These are phyloP conservation scores for Myocastor coypus DNA, from an alignment of 2,113 vertebrate species.

Conservation along the genomic window DNA sequence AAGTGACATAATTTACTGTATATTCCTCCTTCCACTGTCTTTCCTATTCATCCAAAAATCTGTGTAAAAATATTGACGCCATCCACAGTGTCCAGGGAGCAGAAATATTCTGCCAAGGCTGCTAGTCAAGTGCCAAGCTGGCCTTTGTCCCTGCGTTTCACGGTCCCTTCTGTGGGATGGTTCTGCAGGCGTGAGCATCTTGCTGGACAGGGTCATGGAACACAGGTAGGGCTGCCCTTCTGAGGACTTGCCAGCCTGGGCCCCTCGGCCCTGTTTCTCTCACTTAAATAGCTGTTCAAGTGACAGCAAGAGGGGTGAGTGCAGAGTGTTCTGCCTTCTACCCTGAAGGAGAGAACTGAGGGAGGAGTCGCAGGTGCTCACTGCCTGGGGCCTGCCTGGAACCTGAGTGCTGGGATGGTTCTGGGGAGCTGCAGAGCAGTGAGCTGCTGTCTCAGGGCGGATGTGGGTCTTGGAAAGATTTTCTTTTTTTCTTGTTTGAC, in stretches of 20 bases:
- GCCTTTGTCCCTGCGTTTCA: neutral
- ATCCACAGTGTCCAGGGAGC: neutral
- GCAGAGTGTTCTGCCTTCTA: constrained; percentile 1
- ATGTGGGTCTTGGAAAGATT: neutral
- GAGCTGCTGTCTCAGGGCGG: neutral
- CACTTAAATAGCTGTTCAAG: neutral
- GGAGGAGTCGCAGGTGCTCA: neutral
- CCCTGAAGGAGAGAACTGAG: constrained; percentile 19
- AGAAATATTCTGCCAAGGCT: neutral
- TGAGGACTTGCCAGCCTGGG: neutral
- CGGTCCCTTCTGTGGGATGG: neutral
- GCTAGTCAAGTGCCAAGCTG: neutral
- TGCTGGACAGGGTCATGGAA: neutral
- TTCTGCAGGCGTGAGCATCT: neutral
- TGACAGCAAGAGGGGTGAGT: neutral
- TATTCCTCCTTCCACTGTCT: neutral
- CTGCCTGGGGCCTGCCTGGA: neutral
- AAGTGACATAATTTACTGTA: neutral
- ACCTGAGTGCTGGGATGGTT: neutral
- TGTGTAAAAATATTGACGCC: neutral
- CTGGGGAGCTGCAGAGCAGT: neutral
- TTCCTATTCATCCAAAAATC: neutral
- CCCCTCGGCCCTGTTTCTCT: neutral
- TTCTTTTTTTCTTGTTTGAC: neutral
- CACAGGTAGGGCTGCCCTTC: neutral